Evolutionary conservation across 2,797 vertebrate genomes (phyloP).

Genomic region (Xenopus petersii): DNA sequence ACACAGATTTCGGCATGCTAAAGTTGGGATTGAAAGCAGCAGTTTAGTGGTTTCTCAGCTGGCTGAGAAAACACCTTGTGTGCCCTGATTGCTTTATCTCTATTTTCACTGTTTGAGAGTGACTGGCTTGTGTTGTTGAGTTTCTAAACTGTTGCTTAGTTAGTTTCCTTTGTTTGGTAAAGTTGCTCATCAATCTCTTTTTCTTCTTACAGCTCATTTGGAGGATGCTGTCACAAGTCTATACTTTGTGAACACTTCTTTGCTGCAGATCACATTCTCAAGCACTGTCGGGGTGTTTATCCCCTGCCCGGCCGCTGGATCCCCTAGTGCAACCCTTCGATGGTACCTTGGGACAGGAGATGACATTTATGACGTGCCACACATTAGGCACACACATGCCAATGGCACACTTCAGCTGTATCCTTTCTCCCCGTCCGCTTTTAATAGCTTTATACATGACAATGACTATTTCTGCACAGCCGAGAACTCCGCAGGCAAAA

Average conservation of each 20-base stretch:
- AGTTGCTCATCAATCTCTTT: conserved; percentile 20
- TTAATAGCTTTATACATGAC: conserved; percentile 98
- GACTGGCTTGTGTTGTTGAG: no score
- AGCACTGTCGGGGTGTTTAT: conserved; percentile 99
- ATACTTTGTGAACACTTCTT: conserved; percentile 98
- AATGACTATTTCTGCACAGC: conserved; percentile 99
- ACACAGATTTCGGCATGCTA: no score
- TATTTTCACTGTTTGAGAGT: no score
- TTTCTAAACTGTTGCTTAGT: no score
- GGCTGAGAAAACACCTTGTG: no score
- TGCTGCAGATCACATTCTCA: conserved; percentile 98
- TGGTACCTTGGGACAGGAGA: conserved; percentile 98
- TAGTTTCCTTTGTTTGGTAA: no score
- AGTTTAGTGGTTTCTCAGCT: no score
- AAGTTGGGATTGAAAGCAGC: no score
- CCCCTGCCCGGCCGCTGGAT: conserved; percentile 95
- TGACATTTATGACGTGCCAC: conserved; percentile 98
- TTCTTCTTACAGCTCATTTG: conserved; percentile 72
- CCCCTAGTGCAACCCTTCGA: conserved; percentile 92
- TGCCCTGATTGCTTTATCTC: no score
- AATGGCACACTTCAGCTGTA: conserved; percentile 98
- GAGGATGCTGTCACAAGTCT: conserved; percentile 97
- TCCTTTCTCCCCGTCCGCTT: conserved; percentile 96
- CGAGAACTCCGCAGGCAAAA: conserved; percentile 95
- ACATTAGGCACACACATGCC: conserved; percentile 96